Conservation (phyloP, 2,888 invertebrate genomes). For the Sarcophaga variegata region DNA sequence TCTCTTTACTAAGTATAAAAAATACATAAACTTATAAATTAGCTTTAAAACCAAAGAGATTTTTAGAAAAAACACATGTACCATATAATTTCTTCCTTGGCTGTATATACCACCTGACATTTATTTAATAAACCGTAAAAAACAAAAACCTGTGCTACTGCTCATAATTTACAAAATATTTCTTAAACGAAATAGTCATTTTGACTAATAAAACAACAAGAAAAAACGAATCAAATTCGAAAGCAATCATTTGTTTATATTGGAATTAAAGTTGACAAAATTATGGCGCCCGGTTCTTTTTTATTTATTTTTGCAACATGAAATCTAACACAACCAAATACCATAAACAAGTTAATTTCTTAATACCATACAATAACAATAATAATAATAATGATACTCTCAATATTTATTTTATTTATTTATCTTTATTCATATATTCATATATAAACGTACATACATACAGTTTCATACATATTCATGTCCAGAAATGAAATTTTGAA, state of each 20-base stretch:
- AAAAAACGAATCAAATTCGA: neutral
- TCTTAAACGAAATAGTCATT: neutral
- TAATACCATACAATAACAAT: neutral
- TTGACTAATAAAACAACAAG: neutral
- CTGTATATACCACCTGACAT: neutral
- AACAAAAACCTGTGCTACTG: neutral
- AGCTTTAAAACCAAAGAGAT: no score
- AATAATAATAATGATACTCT: no score
- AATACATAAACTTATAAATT: no score
- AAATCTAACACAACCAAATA: slow-evolving; percentile 4
- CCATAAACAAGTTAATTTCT: slow-evolving; percentile 40
- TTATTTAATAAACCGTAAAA: neutral
- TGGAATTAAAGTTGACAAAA: slow-evolving; percentile 53
- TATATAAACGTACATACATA: slow-evolving; percentile 16
- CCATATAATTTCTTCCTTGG: no score
- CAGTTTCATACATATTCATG: neutral
- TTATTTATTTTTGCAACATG: slow-evolving; percentile 16
- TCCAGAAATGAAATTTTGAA: no score
- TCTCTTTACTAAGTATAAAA: no score
- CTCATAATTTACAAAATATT: neutral
- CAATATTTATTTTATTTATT: neutral
- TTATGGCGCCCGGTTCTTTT: slow-evolving; percentile 38
- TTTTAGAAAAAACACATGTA: no score
- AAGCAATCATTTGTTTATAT: slow-evolving; percentile 6
- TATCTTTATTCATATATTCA: neutral